Percentiles rank a stretch among this genome's conserved stretches.
Evolutionary conservation across 2,113 vertebrate species (phyloP).

Genomic region (Malurus melanocephalus): DNA sequence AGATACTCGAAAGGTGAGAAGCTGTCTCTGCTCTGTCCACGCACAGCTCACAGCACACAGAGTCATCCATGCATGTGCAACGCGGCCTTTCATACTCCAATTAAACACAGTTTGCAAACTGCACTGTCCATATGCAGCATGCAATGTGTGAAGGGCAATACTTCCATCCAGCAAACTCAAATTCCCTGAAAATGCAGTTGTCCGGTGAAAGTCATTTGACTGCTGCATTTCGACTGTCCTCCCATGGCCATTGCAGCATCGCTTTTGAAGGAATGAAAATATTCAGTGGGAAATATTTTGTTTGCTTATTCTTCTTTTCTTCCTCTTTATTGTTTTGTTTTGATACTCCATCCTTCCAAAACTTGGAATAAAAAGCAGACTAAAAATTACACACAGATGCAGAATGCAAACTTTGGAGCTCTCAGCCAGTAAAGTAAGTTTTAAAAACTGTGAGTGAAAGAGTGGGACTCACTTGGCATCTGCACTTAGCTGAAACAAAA

Average conservation of each 20-base stretch:
- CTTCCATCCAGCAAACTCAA: slow-evolving; percentile 40
- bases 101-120: slow-evolving; percentile 33
- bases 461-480: not conserved
- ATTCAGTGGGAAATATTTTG: slow-evolving; percentile 39
- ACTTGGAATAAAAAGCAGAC: slow-evolving; percentile 39
- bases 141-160: slow-evolving; percentile 47
- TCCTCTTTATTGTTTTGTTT: slow-evolving; percentile 49
- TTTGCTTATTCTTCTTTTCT: slow-evolving; percentile 24
- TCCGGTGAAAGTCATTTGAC: slow-evolving; percentile 42
- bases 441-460: slow-evolving; percentile 12
- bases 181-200: slow-evolving; percentile 14
- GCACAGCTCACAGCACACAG: slow-evolving; percentile 10
- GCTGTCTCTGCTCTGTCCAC: slow-evolving; percentile 23
- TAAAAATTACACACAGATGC: slow-evolving; percentile 44
- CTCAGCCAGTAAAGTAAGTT: slow-evolving; percentile 36
- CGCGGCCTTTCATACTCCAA: not conserved
- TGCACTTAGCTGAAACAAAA: not conserved
- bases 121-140: slow-evolving; percentile 48
- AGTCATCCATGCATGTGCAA: slow-evolving; percentile 57
- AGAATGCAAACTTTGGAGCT: slow-evolving; percentile 41
- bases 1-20: slow-evolving; percentile 45
- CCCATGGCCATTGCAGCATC: slow-evolving; percentile 43
- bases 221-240: slow-evolving; percentile 18
- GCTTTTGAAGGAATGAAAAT: slow-evolving; percentile 59
- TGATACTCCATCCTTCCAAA: slow-evolving; percentile 35